Base-by-base conservation (phyloP, 2,888 invertebrate species). In the Leistus spinibarbis region DNA sequence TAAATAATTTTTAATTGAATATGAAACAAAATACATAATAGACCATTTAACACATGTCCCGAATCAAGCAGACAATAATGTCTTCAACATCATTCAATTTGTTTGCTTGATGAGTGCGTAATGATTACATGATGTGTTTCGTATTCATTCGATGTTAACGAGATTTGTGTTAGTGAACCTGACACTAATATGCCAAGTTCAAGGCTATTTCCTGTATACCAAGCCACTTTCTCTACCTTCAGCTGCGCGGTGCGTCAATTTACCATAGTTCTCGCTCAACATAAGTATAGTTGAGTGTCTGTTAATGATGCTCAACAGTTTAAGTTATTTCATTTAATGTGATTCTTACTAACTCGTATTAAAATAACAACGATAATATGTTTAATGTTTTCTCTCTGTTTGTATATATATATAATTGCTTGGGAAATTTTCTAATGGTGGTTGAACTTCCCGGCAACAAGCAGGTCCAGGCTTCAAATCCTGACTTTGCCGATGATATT, bases 151-250 rank as follows among this genome's bases (percentile, higher is more conserved):
- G 40, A 40, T 5, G 40, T 40, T 13, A 7, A 56, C 16, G 19
- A 56, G 56, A 56, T 19, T 56, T 19, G 22, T 17, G 60, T 10
- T 22, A 17, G 60, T 60, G 60, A 60, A 60, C 60, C 60, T 60
- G 60, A 60, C 20, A 19, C 22, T 60, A 22, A 60, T 22, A 60
- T 60, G 60, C 22, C 60, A 60, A 60, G 60, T 20, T 10, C 60
- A 60, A 60, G 60, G 60, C 60, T 60, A 22, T 60, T 60, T 60
- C 22, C 60, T 60, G 20, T 60, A 60, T 60, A 60, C 40, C 13
- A 60, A 60, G 20, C 20, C 60, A 60, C 60, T 60, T 60, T 60
- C 60, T 60, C 60, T 17, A 3, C n/a, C 7, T n/a, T n/a, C n/a
- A n/a, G n/a, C n/a, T n/a, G n/a, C n/a, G n/a, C n/a, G n/a, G n/a